A percentile compares a stretch with the other conserved stretches of the same genome.
These are phyloP conservation scores for Ptychodera flava DNA, from an alignment of 35 echinoderm and acorn worm genomes.

Conservation along the genomic window DNA sequence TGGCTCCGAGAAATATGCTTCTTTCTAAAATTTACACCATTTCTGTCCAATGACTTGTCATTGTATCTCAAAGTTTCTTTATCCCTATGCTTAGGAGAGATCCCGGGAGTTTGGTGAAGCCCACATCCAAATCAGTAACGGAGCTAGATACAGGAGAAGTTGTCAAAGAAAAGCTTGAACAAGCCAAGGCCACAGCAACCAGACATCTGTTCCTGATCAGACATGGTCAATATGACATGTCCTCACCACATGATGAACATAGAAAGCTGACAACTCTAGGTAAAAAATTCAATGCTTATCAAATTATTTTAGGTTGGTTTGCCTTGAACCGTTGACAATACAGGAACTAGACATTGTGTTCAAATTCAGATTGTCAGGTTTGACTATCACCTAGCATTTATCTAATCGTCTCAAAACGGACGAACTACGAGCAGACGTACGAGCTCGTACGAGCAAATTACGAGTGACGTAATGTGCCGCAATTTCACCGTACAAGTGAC, in stretches of 20 bases:
- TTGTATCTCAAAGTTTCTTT: constrained; percentile 1
- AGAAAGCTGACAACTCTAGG: constrained; percentile 62
- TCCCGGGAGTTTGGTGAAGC: constrained; percentile 50
- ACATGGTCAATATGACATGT: constrained; percentile 83
- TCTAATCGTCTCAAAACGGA: too few species aligned
- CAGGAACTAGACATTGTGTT: too few species aligned
- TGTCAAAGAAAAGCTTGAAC: constrained; percentile 36
- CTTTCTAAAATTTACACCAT: too few species aligned
- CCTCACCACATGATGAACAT: constrained; percentile 41
- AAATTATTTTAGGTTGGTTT: background rate
- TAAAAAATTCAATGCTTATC: constrained; percentile 2
- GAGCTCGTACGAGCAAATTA: too few species aligned
- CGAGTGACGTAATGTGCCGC: too few species aligned
- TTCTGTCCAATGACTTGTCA: too few species aligned
- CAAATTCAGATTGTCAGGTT: too few species aligned
- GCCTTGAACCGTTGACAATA: too few species aligned
- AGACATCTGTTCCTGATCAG: constrained; percentile 85
- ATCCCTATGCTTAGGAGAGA: constrained; percentile 50
- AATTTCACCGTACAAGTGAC: too few species aligned
- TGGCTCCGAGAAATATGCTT: too few species aligned
- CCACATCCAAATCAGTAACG: constrained; percentile 28
- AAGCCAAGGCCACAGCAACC: constrained; percentile 74
- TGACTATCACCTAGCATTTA: too few species aligned
- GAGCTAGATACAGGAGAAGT: constrained; percentile 32
- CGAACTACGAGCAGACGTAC: too few species aligned